phyloP scores from a whole-genome alignment of 2,888 invertebrate genomes.

The Cylloceria caligata region DNA sequence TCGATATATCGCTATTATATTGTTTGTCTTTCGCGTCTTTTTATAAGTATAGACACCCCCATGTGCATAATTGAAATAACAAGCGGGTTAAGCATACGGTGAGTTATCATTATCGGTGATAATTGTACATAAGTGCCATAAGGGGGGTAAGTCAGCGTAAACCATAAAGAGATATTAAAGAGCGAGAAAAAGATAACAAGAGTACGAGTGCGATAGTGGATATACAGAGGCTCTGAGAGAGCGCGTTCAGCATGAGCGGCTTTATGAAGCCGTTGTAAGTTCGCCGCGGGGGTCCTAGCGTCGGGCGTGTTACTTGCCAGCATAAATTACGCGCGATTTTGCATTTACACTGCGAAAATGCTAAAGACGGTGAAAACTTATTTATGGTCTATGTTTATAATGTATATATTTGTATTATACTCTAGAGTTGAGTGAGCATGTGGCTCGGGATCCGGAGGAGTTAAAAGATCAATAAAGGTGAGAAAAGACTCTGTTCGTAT shows the following conservation, averaged over 20 bases:
- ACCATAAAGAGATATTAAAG: constrained; percentile 56
- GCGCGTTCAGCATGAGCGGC: constrained; percentile 70
- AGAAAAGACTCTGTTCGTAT: constrained; percentile 17
- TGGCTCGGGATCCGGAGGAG: constrained; percentile 9
- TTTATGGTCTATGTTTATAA: constrained; percentile 65
- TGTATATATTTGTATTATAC: constrained; percentile 36
- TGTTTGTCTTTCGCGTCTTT: constrained; percentile 55
- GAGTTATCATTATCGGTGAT: constrained; percentile 72
- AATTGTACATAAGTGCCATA: constrained; percentile 69
- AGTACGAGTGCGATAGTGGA: constrained; percentile 50
- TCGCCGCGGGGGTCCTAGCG: constrained; percentile 81
- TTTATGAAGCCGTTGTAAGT: constrained; percentile 83
- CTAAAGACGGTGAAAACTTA: constrained; percentile 73
- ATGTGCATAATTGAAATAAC: constrained; percentile 25
- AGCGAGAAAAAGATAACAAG: constrained; percentile 64
- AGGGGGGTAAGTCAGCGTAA: constrained; percentile 54
- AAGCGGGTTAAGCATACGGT: constrained; percentile 56
- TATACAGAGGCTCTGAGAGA: constrained; percentile 50
- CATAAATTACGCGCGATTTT: constrained; percentile 83
- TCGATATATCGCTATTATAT: constrained; percentile 55
- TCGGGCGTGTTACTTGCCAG: constrained; percentile 81
- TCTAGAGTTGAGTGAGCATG: constrained; percentile 7
- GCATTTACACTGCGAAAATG: constrained; percentile 81
- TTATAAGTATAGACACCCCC: constrained; percentile 32
- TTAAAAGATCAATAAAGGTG: constrained; percentile 31